Conservation (phyloP, 2,797 vertebrate species). For the Anabas testudineus region DNA sequence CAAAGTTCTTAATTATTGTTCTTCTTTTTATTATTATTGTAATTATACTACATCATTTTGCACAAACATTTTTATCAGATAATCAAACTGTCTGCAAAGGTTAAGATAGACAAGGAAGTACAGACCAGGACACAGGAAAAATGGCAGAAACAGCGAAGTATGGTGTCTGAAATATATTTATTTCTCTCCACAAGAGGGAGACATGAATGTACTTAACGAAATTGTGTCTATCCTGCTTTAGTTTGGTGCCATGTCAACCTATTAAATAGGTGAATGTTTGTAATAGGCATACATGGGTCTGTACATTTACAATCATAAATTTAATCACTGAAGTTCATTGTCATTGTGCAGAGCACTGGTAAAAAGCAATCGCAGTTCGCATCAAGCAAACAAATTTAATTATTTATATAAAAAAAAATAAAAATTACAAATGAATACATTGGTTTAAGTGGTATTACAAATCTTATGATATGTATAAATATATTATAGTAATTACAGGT, state of each 20-base stretch:
- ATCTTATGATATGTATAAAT: no score
- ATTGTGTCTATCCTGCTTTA: not conserved
- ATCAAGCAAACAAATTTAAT: no score
- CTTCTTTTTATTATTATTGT: no score
- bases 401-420: no score
- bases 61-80: constrained; percentile 1
- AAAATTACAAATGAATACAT: no score
- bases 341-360: no score
- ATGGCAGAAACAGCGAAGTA: not conserved
- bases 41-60: not conserved
- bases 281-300: not conserved
- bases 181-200: constrained; percentile 69
- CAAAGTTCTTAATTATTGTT: not conserved
- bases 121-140: not conserved
- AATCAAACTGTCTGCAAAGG: not conserved
- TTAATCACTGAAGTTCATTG: no score
- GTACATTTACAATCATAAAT: not conserved
- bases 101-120: not conserved
- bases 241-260: not conserved
- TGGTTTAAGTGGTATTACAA: no score
- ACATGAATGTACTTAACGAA: constrained; percentile 29
- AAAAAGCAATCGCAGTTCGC: no score
- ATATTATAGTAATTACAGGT: no score
- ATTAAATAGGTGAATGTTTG: not conserved
- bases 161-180: not conserved